Evolutionary conservation across 1,140 invertebrate species (phyloP).

Genomic region (Drosophila busckii): DNA sequence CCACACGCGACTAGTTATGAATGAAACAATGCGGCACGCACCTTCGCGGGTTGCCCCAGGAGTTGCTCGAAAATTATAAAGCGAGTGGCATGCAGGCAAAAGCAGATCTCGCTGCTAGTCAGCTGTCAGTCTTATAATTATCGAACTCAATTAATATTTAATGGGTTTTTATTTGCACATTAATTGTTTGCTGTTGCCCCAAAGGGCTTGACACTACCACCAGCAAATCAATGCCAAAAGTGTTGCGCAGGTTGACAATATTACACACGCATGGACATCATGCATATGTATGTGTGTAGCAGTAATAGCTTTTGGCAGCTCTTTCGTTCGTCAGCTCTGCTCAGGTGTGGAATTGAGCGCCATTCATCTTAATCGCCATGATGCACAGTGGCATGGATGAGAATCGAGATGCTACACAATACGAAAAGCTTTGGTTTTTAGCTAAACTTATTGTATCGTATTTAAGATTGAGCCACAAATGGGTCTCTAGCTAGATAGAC

Average conservation of each 20-base stretch:
- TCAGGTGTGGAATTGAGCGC: conserved; percentile 60
- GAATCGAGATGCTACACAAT: too few species aligned
- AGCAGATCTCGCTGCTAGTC: conserved; percentile 5
- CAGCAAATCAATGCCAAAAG: conserved; percentile 16
- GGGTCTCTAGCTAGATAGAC: too few species aligned
- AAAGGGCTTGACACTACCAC: background rate
- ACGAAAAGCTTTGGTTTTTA: too few species aligned
- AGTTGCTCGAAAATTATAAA: conserved; percentile 3
- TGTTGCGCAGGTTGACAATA: too few species aligned
- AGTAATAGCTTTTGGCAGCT: conserved; percentile 46
- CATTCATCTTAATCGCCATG: conserved; percentile 31
- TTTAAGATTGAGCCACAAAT: too few species aligned
- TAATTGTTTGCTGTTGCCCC: conserved; percentile 53
- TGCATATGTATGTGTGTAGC: conserved; percentile 9
- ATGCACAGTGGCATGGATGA: background rate
- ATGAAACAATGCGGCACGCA: conserved; percentile 54
- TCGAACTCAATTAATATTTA: conserved; percentile 72
- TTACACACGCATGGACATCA: background rate
- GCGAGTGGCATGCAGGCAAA: background rate
- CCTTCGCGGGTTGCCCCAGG: conserved; percentile 3
- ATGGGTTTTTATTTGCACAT: conserved; percentile 67
- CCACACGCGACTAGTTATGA: conserved; percentile 61
- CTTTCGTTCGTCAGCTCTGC: conserved; percentile 19
- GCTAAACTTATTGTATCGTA: too few species aligned
- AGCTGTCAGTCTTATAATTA: conserved; percentile 67